A percentile compares a stretch with the other conserved stretches of the same genome.
These are phyloP conservation scores for Thecocarcelia acutangulata DNA, from an alignment of 2,888 invertebrate species.

Conservation along the genomic window DNA sequence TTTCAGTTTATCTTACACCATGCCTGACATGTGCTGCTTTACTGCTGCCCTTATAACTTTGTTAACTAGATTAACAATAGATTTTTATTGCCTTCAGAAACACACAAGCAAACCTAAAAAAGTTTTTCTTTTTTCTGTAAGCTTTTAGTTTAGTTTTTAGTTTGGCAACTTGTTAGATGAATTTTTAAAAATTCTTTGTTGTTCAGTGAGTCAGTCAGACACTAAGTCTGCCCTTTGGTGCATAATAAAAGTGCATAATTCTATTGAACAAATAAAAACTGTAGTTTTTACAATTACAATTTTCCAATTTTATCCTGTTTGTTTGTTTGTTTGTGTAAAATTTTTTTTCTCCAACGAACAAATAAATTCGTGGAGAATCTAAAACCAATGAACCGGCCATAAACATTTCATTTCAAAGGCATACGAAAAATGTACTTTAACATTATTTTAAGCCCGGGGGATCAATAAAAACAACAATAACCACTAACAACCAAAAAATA, in stretches of 20 bases:
- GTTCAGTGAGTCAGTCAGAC: neutral
- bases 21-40: neutral
- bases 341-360: neutral
- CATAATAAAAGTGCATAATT: constrained; percentile 35
- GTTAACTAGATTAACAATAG: constrained; percentile 43
- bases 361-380: constrained; percentile 7
- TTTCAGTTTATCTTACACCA: neutral
- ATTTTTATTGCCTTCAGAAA: constrained; percentile 49
- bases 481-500: neutral
- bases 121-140: too few species aligned
- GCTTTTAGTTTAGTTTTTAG: constrained; percentile 9
- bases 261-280: constrained; percentile 22
- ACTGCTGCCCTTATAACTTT: constrained; percentile 15
- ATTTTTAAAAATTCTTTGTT: constrained; percentile 15
- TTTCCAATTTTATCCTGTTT: constrained; percentile 12
- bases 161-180: constrained; percentile 4
- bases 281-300: constrained; percentile 35
- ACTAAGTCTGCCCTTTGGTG: constrained; percentile 52
- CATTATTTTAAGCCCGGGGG: constrained; percentile 52
- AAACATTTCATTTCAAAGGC: constrained; percentile 27
- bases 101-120: constrained; percentile 14
- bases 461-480: constrained; percentile 39
- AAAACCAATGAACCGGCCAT: constrained; percentile 11
- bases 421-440: constrained; percentile 28
- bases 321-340: too few species aligned